Base-by-base conservation (phyloP, 2,113 vertebrate species). In the Tenebrosternarchus preto region DNA sequence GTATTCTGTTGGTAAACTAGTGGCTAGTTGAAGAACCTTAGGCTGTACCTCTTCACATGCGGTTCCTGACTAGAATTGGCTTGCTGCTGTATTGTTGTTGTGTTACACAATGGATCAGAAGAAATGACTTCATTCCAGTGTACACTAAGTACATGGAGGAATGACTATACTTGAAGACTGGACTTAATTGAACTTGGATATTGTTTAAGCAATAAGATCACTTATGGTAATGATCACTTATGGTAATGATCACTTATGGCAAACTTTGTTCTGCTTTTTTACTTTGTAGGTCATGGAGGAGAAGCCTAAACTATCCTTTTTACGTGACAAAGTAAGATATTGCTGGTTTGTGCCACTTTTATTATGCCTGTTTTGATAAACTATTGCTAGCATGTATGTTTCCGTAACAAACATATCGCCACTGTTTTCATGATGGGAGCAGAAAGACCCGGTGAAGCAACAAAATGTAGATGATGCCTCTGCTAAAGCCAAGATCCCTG, bases 401-500 rank as follows among this genome's bases (percentile, higher is more conserved):
- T 73, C 50, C 70, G 20, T 71, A 43, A 70, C 81, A 69, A 93
- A 92, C 88, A 92, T 60, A 2, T 74, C 11, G 36, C 20, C 31
- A n/a, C 9, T 33, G 59, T 43, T 24, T 2, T 55, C 5, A 17
- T 1, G 60, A 72, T 83, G 4, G n/a, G 46, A 95, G 84, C 92
- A 90, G 85, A 96, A 95, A 83, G 84, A 87, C 72, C 70, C 78
- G 22, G 94, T 59, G 55, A 89, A 91, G 57, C 83, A 95, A 2
- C 94, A 94, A 87, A 97, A 96, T 0, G 94, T 92, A 84, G 90
- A 85, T 46, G 94, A 96, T 69, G 86, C 91, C 61, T 66, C 88
- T 46, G 78, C 85, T 31, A 97, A 95, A 86, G 92, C 95, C 4
- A 97, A 94, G 90, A 94, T 95, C 82, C 85, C 91, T 0, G 96